phyloP scores from a whole-genome alignment of 2,888 invertebrate species.

The Pristionchus mayeri region DNA sequence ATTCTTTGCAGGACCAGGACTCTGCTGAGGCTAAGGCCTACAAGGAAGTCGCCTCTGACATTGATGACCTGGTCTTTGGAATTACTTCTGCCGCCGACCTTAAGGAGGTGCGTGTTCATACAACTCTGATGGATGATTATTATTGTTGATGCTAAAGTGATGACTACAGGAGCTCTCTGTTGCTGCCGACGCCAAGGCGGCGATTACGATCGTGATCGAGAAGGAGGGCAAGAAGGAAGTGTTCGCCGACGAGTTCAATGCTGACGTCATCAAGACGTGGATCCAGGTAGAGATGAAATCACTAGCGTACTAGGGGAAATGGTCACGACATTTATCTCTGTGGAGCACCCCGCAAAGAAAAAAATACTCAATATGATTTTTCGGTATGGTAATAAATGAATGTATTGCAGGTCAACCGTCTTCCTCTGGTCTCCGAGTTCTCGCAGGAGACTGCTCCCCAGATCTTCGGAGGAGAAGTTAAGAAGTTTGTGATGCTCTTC shows the following conservation, averaged over 20 bases:
- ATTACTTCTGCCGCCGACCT: slow-evolving; percentile 86
- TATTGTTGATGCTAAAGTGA: neutral
- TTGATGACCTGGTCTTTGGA: slow-evolving; percentile 91
- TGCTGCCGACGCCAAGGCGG: slow-evolving; percentile 30
- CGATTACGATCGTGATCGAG: slow-evolving; percentile 31
- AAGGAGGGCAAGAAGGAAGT: slow-evolving; percentile 46
- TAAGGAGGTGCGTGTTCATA: slow-evolving; percentile 81
- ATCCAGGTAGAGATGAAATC: slow-evolving; percentile 31
- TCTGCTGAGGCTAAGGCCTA: slow-evolving; percentile 88
- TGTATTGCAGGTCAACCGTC: slow-evolving; percentile 50
- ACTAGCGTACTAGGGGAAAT: too few relatives aligned
- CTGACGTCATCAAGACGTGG: slow-evolving; percentile 49
- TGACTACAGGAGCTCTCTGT: slow-evolving; percentile 76
- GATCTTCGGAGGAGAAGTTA: slow-evolving; percentile 96
- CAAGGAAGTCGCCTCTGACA: slow-evolving; percentile 84
- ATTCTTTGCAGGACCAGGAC: slow-evolving; percentile 34
- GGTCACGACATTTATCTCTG: too few relatives aligned
- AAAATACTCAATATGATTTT: too few relatives aligned
- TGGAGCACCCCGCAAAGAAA: too few relatives aligned
- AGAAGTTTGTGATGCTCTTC: slow-evolving; percentile 94
- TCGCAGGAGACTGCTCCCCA: slow-evolving; percentile 86
- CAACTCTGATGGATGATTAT: too few relatives aligned
- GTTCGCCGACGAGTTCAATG: slow-evolving; percentile 31
- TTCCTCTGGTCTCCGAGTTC: slow-evolving; percentile 61
- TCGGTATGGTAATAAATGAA: too few relatives aligned